A percentile compares a stretch with the other conserved stretches of the same genome.
Evolutionary conservation across 2,797 vertebrate genomes (phyloP).

Genomic region (Eidolon dupreanum): DNA sequence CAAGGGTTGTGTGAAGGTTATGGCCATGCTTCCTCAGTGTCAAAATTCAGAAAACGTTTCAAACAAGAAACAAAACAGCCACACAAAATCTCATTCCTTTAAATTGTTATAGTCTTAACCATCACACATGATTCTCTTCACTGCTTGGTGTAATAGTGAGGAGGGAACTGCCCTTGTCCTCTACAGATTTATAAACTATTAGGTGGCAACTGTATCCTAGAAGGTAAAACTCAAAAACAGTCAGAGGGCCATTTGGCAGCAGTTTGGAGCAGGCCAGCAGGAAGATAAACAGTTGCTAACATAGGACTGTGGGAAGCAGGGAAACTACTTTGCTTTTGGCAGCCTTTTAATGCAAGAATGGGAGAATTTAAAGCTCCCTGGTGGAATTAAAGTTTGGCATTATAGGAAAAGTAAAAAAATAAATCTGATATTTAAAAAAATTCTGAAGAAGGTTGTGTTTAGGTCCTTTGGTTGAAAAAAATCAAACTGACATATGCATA

Average conservation of each 20-base stretch:
- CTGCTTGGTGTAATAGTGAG: not conserved
- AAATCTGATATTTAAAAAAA: not conserved
- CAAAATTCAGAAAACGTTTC: slow-evolving; percentile 9
- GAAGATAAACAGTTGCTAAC: slow-evolving; percentile 50
- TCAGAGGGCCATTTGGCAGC: slow-evolving; percentile 22
- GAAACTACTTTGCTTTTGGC: slow-evolving; percentile 28
- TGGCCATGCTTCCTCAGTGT: not conserved
- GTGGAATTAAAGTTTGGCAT: not conserved
- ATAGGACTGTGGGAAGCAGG: slow-evolving; percentile 31
- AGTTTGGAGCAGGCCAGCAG: not conserved
- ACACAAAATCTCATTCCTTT: not conserved
- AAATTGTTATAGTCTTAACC: not conserved
- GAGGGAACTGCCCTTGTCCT: not conserved
- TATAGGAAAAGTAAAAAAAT: not conserved
- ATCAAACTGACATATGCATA: not conserved
- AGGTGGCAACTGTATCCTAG: slow-evolving; percentile 39
- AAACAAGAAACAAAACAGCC: slow-evolving; percentile 20
- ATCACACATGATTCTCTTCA: not conserved
- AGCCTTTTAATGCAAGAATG: not conserved
- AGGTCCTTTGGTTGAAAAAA: slow-evolving; percentile 9
- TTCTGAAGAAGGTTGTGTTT: slow-evolving; percentile 9
- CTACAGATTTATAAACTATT: not conserved
- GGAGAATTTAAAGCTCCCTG: slow-evolving; percentile 4
- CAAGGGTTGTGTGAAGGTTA: slow-evolving; percentile 19
- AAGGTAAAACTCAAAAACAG: slow-evolving; percentile 31